Percentiles rank a stretch among this genome's conserved stretches.
Conservation (phyloP, 2,113 vertebrate genomes). For the Scartelaos histophorus region DNA sequence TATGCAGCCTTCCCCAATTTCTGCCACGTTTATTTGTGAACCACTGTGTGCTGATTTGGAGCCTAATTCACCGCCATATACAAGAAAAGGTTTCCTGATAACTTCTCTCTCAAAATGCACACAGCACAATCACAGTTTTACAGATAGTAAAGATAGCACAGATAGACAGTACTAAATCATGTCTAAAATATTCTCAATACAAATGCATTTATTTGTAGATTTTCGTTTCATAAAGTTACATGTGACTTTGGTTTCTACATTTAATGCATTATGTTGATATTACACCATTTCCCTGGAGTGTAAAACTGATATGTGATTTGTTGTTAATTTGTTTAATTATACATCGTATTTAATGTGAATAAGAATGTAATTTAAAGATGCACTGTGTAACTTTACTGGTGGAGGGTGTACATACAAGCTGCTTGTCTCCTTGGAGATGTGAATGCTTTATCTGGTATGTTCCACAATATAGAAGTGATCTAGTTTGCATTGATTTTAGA, state of each 20-base stretch:
- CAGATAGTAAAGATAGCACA: no score
- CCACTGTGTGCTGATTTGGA: conserved; percentile 11
- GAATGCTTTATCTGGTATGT: no score
- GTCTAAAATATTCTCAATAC: no score
- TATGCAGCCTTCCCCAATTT: conserved; percentile 21
- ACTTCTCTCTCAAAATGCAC: not conserved
- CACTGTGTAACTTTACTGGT: not conserved
- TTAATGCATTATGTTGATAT: not conserved
- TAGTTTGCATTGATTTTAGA: no score
- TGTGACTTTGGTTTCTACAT: not conserved
- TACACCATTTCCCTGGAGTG: not conserved
- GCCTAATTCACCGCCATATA: not conserved
- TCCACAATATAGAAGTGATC: no score
- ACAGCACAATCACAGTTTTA: not conserved
- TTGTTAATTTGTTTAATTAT: not conserved
- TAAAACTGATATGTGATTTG: not conserved
- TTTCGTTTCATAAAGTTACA: not conserved
- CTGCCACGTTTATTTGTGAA: conserved; percentile 6
- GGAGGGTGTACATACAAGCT: no score
- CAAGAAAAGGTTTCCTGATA: not conserved
- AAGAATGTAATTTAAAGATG: not conserved
- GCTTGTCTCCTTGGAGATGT: no score
- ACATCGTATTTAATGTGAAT: not conserved
- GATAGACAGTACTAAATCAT: no score
- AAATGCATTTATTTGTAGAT: not conserved